A percentile compares a stretch with the other conserved stretches of the same genome.
phyloP scores from a whole-genome alignment of 1,140 invertebrate genomes.

The Riptortus pedestris region DNA sequence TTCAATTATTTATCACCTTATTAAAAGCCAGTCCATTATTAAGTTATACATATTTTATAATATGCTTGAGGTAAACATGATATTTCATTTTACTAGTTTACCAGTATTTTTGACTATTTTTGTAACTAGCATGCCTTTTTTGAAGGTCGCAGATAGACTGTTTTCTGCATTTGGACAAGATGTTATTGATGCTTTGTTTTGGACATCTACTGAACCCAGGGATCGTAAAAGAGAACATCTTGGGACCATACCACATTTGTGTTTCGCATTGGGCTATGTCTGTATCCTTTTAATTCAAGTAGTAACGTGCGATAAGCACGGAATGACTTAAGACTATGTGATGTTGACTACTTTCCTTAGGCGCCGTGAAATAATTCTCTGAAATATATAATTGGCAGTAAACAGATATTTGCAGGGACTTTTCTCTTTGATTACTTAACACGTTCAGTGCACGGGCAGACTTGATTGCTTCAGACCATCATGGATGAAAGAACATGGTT shows the following conservation, averaged over 20 bases:
- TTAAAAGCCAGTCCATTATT: constrained; percentile 96
- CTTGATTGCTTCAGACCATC: too few species aligned
- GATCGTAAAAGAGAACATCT: constrained; percentile 72
- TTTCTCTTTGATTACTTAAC: too few species aligned
- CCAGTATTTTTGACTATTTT: not conserved
- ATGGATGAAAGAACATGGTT: too few species aligned
- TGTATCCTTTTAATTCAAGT: constrained; percentile 65
- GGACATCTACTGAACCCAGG: constrained; percentile 91
- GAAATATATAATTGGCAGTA: too few species aligned
- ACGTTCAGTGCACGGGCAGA: too few species aligned
- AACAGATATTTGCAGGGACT: too few species aligned
- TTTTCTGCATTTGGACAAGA: constrained; percentile 98
- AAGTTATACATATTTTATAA: constrained; percentile 99
- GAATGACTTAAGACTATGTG: too few species aligned
- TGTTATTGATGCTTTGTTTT: constrained; percentile 90
- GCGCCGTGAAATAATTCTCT: too few species aligned
- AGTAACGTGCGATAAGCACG: too few species aligned
- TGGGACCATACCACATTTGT: constrained; percentile 74
- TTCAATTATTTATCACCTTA: constrained; percentile 96
- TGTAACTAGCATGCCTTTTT: constrained; percentile 6
- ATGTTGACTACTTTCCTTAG: too few species aligned
- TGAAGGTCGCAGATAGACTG: constrained; percentile 73
- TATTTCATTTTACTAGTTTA: not conserved
- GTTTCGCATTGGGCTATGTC: constrained; percentile 85
- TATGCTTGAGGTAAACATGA: constrained; percentile 78